phyloP scores from a whole-genome alignment of 2,113 vertebrate genomes.

The Poeciliopsis occidentalis region DNA sequence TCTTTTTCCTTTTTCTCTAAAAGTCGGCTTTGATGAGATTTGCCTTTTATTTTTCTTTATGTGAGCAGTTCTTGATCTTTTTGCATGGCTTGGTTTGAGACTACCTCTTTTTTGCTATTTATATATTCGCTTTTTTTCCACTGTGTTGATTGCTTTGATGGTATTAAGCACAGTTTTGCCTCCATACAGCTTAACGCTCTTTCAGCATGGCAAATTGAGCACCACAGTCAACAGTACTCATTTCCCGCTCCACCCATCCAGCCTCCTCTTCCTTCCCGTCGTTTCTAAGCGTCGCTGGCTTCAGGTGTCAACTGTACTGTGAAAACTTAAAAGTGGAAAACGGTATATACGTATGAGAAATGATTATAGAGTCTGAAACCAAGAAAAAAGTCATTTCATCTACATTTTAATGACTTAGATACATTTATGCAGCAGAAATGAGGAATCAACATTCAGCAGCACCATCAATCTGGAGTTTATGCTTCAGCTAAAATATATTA shows the following conservation, averaged over 20 bases:
- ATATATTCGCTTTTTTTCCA: conserved; percentile 60
- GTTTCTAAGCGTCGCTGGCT: conserved; percentile 61
- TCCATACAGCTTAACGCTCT: conserved; percentile 68
- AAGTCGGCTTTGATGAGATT: conserved; percentile 50
- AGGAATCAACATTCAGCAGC: conserved; percentile 27
- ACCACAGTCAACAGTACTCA: conserved; percentile 62
- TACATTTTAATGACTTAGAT: conserved; percentile 36
- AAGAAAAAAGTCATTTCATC: conserved; percentile 23
- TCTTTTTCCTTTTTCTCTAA: conserved; percentile 42
- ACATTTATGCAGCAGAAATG: conserved; percentile 17
- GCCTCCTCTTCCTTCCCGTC: conserved; percentile 63
- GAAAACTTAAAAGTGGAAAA: conserved; percentile 72
- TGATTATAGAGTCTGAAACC: conserved; percentile 22
- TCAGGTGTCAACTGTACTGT: conserved; percentile 92
- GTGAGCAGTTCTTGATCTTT: conserved; percentile 58
- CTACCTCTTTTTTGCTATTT: conserved; percentile 50
- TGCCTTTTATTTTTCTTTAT: conserved; percentile 48
- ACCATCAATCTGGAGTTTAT: conserved; percentile 37
- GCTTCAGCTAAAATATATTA: conserved; percentile 39
- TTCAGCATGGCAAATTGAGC: conserved; percentile 76
- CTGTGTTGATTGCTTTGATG: conserved; percentile 75
- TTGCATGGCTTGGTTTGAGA: conserved; percentile 73
- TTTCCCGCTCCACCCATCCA: conserved; percentile 71
- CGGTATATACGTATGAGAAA: conserved; percentile 15
- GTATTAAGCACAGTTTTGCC: conserved; percentile 74